These are phyloP conservation scores for Crenichthys baileyi DNA, from an alignment of 2,797 vertebrate species.

Conservation along the genomic window DNA sequence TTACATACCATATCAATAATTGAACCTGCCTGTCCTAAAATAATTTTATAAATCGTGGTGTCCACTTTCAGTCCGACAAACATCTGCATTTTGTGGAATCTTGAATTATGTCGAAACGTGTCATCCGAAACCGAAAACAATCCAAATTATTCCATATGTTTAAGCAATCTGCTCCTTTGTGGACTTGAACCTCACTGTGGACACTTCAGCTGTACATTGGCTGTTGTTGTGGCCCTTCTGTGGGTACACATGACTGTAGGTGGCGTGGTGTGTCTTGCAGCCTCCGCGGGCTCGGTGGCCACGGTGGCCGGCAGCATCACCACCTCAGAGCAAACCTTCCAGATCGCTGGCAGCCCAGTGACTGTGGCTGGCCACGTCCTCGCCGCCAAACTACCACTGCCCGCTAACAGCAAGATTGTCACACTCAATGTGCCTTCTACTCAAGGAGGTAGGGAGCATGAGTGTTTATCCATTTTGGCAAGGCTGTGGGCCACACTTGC, in stretches of 20 bases:
- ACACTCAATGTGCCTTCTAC: conserved; percentile 92
- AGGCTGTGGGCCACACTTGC: conserved; percentile 15
- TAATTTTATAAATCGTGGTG: conserved; percentile 48
- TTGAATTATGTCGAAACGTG: not conserved
- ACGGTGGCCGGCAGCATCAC: conserved; percentile 85
- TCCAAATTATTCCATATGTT: not conserved
- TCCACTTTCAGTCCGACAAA: conserved; percentile 50
- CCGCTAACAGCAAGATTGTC: conserved; percentile 98
- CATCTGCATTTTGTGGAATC: not conserved
- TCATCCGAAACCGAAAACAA: not conserved
- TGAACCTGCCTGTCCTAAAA: conserved; percentile 10
- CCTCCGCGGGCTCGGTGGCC: conserved; percentile 76
- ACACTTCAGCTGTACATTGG: conserved; percentile 66
- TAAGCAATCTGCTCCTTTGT: not conserved
- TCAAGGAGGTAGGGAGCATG: conserved; percentile 90
- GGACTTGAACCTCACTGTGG: conserved; percentile 44
- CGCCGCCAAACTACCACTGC: conserved; percentile 90
- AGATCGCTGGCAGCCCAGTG: conserved; percentile 90
- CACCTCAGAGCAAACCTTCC: conserved; percentile 91
- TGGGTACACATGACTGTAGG: conserved; percentile 64
- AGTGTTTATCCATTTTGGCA: conserved; percentile 59
- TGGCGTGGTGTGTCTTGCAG: conserved; percentile 84
- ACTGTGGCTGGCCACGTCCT: conserved; percentile 93
- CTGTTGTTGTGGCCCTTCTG: conserved; percentile 39
- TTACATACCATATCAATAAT: conserved; percentile 13